Evolutionary conservation across 2,888 invertebrate genomes (phyloP), one percentile per base, ranked within the genome.

Genomic region (Caenorhabditis sinica): DNA sequence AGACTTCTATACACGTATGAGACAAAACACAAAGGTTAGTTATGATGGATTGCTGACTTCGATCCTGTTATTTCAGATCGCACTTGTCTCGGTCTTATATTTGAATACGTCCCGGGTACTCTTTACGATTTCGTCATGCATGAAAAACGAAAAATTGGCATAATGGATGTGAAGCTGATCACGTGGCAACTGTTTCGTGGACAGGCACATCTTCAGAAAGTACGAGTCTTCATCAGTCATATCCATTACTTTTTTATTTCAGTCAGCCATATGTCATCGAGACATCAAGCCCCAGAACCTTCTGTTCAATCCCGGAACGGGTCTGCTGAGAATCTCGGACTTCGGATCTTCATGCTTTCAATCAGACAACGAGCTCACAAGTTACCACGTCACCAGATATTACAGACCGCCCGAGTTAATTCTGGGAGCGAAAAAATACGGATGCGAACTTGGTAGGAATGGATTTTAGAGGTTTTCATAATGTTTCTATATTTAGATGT

Each of bases 1-100:
- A 96, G 96, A 93, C 94, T 99, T 23, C 96, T 98, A 82, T 98
- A 98, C 94, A 97, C 98, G 82, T 98, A 98, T 60, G 65, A 80
- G 58, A 87, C 79, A 8, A 15, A 17, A 11, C 28, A 56, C 15
- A 23, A 43, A 40, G 51, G 68, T 65, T 28, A 17, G n/a, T 45
- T 11, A 17, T 36, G 33, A 9, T 36, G 9, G 33, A n/a, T n/a
- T n/a, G n/a, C n/a, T n/a, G n/a, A n/a, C n/a, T n/a, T n/a, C n/a
- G n/a, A n/a, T n/a, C n/a, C n/a, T n/a, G n/a, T n/a, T 23, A 4
- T 30, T 58, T 58, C 58, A 58, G 61, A 33, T n/a, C 20, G 43
- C 0, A 25, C 13, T 13, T 43, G 40, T 43, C 40, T 63, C 1
- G 63, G 8, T 23, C 15, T 63, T 13, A 43, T 63, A 2, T 63